A percentile compares a stretch with the other conserved stretches of the same genome.
phyloP scores from a whole-genome alignment of 2,888 invertebrate species.

The Rhabditoides inermis region DNA sequence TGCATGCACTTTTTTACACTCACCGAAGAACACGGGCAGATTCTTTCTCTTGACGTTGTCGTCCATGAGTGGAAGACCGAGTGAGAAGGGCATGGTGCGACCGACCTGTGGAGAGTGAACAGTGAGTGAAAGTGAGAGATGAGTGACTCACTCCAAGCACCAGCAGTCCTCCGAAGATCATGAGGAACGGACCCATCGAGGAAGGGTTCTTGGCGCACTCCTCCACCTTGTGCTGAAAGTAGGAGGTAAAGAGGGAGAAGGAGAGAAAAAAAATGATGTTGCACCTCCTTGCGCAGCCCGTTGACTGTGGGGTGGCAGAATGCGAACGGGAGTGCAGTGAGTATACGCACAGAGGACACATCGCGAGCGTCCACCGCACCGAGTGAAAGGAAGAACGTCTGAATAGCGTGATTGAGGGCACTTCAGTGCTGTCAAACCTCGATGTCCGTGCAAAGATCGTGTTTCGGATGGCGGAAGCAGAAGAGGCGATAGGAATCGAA shows the following conservation, averaged over 20 bases:
- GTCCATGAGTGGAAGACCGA: constrained; percentile 51
- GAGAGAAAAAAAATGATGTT: too few species aligned
- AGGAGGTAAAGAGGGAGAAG: too few species aligned
- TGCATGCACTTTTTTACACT: neutral
- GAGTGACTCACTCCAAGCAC: constrained; percentile 42
- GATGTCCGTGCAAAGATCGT: too few species aligned
- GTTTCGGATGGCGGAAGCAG: too few species aligned
- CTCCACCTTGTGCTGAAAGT: constrained; percentile 17
- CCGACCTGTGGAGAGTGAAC: too few species aligned
- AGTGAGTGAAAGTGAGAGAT: neutral
- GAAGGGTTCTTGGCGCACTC: constrained; percentile 28
- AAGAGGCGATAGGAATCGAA: too few species aligned
- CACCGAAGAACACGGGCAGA: constrained; percentile 51
- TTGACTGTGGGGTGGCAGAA: constrained; percentile 43
- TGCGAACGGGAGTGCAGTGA: constrained; percentile 36
- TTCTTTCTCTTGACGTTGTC: constrained; percentile 51
- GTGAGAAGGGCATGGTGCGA: constrained; percentile 52
- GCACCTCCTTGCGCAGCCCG: constrained; percentile 21
- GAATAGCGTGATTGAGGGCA: too few species aligned
- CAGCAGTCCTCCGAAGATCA: constrained; percentile 50
- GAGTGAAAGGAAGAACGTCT: neutral
- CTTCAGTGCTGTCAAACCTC: too few species aligned
- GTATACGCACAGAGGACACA: constrained; percentile 20
- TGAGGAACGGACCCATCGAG: constrained; percentile 44
- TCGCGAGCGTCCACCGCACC: constrained; percentile 10